Conservation (phyloP, 2,113 vertebrate species). For the Piprites chloris region DNA sequence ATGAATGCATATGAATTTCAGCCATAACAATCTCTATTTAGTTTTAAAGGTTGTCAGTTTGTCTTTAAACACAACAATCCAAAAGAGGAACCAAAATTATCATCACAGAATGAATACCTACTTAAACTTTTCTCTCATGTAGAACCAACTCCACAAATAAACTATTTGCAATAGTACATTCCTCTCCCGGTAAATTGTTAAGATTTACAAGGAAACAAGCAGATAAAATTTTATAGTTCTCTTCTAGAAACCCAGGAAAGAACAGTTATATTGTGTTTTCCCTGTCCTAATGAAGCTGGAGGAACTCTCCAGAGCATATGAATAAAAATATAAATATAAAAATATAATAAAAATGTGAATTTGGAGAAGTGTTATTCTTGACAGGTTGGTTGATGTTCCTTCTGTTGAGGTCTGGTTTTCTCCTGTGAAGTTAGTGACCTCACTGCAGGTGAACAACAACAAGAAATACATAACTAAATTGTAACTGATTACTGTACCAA, state of each 20-base stretch:
- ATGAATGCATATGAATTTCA: background rate
- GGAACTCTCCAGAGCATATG: background rate
- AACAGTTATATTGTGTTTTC: background rate
- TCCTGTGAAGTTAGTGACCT: background rate
- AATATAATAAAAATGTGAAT: background rate
- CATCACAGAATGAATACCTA: background rate
- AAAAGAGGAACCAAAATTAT: background rate
- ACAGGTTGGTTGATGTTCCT: background rate
- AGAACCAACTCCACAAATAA: background rate
- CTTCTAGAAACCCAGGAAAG: background rate
- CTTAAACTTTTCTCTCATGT: background rate
- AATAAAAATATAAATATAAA: background rate
- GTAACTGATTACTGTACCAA: background rate
- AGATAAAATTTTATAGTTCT: background rate
- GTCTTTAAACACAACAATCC: background rate
- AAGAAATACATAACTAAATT: background rate
- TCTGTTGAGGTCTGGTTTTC: background rate
- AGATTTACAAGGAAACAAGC: background rate
- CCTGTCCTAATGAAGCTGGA: background rate
- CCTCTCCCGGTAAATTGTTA: background rate
- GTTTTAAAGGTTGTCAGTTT: background rate
- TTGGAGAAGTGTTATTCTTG: background rate
- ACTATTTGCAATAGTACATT: background rate
- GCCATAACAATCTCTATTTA: background rate
- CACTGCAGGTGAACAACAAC: background rate